These are phyloP conservation scores for Bufo gargarizans DNA, from an alignment of 2,113 vertebrate species.

Conservation along the genomic window DNA sequence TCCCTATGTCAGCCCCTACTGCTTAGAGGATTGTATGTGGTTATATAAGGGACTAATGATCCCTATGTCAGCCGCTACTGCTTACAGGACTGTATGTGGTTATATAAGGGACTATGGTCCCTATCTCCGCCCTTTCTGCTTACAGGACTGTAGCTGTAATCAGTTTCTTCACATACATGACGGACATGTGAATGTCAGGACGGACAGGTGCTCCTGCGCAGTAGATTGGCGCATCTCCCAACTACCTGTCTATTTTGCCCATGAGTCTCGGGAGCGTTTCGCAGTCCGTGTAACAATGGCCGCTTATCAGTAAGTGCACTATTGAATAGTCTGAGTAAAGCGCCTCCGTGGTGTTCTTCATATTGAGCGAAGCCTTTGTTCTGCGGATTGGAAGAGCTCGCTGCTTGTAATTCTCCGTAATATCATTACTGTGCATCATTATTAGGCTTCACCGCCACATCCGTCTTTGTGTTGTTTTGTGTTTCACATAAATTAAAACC, in stretches of 20 bases:
- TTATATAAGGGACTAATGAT: no score
- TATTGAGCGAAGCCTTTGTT: constrained; percentile 26
- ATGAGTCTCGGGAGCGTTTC: no score
- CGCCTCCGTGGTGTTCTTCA: constrained; percentile 21
- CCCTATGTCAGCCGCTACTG: no score
- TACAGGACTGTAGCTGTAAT: no score
- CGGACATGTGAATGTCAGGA: not conserved
- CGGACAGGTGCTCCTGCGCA: not conserved
- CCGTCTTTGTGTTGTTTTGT: constrained; percentile 26
- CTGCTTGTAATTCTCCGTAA: constrained; percentile 36
- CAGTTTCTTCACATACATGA: no score
- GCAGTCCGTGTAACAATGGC: not conserved
- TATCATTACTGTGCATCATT: constrained; percentile 39
- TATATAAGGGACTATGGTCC: no score
- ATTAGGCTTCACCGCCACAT: not conserved
- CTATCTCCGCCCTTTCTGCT: no score
- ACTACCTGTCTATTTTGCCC: not conserved
- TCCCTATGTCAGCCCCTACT: no score
- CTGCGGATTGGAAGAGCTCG: constrained; percentile 29
- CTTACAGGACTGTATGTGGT: no score
- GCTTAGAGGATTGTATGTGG: no score
- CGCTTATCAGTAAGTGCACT: constrained; percentile 3
- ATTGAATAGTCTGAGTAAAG: constrained; percentile 29
- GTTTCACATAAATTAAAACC: constrained; percentile 34
- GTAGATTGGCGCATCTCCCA: not conserved